Evolutionary conservation across 1,140 invertebrate species (phyloP).

Genomic region (Euglossa dilemma): DNA sequence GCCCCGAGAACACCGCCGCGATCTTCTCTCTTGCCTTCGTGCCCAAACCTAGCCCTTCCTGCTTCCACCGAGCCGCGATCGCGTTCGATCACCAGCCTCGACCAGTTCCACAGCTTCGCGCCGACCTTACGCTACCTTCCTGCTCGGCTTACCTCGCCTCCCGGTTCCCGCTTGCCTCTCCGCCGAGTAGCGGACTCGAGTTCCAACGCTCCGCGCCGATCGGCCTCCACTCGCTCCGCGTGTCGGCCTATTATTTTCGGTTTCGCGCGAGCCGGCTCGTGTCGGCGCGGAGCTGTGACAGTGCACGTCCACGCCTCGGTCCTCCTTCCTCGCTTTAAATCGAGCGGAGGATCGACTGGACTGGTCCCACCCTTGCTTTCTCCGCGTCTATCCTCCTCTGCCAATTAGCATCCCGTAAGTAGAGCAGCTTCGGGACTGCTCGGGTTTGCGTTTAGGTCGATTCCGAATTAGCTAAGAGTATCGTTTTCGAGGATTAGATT

Average conservation of each 20-base stretch:
- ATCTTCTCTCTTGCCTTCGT: not conserved
- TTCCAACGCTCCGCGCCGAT: no score
- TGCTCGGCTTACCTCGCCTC: not conserved
- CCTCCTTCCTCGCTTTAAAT: slow-evolving; percentile 22
- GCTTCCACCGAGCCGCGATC: not conserved
- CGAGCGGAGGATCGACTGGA: no score
- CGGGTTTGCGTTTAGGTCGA: not conserved
- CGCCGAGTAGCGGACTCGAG: not conserved
- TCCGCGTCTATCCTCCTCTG: not conserved
- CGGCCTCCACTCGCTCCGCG: not conserved
- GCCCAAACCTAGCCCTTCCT: not conserved
- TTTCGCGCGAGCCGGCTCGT: no score
- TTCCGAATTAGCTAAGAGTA: no score
- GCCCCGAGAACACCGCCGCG: no score
- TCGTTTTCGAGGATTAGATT: not conserved
- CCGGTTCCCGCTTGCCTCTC: not conserved
- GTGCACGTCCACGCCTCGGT: slow-evolving; percentile 34
- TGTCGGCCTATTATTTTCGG: no score
- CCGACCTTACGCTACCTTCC: not conserved
- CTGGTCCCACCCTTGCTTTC: no score
- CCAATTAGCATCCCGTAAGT: slow-evolving; percentile 53
- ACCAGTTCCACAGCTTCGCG: no score
- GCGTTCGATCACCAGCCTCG: not conserved
- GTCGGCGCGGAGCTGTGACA: slow-evolving; percentile 2
- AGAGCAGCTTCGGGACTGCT: not conserved